These are phyloP conservation scores for Macrophya annulata DNA, from an alignment of 2,888 invertebrate genomes.

Conservation along the genomic window DNA sequence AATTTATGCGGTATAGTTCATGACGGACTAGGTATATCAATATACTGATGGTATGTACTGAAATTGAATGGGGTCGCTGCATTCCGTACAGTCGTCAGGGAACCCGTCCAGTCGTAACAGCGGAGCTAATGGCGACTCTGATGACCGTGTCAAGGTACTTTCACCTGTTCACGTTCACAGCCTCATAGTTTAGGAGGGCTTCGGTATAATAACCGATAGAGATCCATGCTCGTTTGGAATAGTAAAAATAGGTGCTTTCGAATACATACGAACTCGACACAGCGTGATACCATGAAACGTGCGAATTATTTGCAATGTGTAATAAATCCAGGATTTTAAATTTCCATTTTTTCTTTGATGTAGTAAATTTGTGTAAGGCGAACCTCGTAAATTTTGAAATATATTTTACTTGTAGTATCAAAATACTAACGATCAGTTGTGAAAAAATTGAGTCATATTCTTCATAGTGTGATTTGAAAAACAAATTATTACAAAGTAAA, in stretches of 20 bases:
- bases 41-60: constrained; percentile 1
- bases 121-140: constrained; percentile 23
- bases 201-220: neutral
- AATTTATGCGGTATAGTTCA: neutral
- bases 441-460: too few relatives aligned
- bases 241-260: neutral
- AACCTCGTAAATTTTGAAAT: too few relatives aligned
- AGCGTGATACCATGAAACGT: too few relatives aligned
- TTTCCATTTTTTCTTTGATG: neutral
- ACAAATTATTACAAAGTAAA: too few relatives aligned
- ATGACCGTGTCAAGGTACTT: constrained; percentile 45
- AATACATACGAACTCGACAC: neutral
- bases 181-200: constrained; percentile 14
- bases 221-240: neutral
- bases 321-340: neutral
- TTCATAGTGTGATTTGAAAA: too few relatives aligned
- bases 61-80: constrained; percentile 32
- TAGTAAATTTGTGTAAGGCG: too few relatives aligned
- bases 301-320: too few relatives aligned
- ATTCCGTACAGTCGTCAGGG: constrained; percentile 30
- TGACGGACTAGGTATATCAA: neutral
- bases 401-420: too few relatives aligned
- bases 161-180: constrained; percentile 30
- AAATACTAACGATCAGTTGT: too few relatives aligned
- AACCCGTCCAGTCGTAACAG: constrained; percentile 17